Percentiles rank a stretch among this genome's conserved stretches.
Conservation (phyloP, 2,113 vertebrate species). For the Ochotona princeps region DNA sequence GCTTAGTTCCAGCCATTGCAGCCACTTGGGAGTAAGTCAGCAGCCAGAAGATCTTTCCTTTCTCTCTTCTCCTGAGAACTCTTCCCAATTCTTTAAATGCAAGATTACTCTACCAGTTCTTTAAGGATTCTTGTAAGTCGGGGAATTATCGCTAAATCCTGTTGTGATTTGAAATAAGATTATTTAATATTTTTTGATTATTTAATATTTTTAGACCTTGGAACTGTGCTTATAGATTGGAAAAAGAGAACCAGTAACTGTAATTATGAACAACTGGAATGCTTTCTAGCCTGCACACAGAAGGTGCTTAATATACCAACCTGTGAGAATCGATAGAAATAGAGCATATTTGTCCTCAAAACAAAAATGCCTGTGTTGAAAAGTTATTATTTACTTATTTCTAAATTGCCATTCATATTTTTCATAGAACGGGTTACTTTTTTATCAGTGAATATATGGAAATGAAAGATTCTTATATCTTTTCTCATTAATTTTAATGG, state of each 20-base stretch:
- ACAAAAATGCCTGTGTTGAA: background rate
- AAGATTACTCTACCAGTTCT: background rate
- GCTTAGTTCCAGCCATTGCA: too few relatives aligned
- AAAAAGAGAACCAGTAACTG: background rate
- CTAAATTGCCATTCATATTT: conserved; percentile 31
- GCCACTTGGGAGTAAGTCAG: too few relatives aligned
- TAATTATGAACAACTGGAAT: background rate
- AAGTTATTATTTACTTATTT: conserved; percentile 32
- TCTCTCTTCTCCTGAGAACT: background rate
- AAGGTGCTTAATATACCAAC: background rate
- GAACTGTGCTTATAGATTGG: background rate
- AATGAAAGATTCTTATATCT: conserved; percentile 1
- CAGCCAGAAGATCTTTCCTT: too few relatives aligned
- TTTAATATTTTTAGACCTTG: background rate
- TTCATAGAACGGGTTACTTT: conserved; percentile 13
- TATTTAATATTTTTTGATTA: background rate
- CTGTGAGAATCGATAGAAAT: background rate
- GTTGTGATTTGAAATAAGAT: conserved; percentile 32
- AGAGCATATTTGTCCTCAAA: background rate
- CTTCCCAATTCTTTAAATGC: background rate
- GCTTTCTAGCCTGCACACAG: background rate
- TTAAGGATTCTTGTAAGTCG: conserved; percentile 19
- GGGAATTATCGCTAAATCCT: conserved; percentile 1
- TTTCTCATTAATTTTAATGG: conserved; percentile 47
- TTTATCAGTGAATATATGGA: conserved; percentile 37